phyloP scores from a whole-genome alignment of 2,113 vertebrate species.

The Junco hyemalis region DNA sequence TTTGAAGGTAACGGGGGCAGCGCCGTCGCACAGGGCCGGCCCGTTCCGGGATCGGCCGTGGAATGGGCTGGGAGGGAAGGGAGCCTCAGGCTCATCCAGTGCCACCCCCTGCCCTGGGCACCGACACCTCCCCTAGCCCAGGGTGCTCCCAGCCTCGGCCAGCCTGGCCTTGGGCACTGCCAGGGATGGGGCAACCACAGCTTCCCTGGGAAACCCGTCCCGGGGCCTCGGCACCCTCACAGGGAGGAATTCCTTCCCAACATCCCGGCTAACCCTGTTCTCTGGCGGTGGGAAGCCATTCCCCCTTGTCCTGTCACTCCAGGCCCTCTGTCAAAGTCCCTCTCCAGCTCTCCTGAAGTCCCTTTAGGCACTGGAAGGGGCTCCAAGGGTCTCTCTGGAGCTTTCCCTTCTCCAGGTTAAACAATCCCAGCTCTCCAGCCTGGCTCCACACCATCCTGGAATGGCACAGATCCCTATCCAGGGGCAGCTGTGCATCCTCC shows the following conservation, averaged over 20 bases:
- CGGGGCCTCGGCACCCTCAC: neutral
- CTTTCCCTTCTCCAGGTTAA: neutral
- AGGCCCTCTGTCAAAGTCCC: neutral
- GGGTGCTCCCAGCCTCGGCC: neutral
- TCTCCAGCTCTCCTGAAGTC: neutral
- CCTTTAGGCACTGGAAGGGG: neutral
- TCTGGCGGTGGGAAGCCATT: neutral
- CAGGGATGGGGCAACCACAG: neutral
- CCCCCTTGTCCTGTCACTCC: neutral
- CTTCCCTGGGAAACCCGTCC: neutral
- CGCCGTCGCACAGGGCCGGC: neutral
- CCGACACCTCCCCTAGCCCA: rapidly evolving
- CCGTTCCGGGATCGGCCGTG: neutral
- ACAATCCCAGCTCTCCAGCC: neutral
- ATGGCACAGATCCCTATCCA: neutral
- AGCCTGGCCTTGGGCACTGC: neutral
- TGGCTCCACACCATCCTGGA: neutral
- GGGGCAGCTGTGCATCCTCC: neutral
- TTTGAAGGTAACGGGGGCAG: constrained; percentile 86
- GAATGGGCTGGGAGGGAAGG: neutral
- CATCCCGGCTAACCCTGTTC: neutral
- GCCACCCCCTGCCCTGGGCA: neutral
- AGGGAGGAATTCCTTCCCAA: neutral
- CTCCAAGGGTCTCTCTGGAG: neutral
- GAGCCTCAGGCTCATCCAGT: rapidly evolving